Base-by-base conservation (phyloP, 1,140 invertebrate genomes). In the Euglossa dilemma region DNA sequence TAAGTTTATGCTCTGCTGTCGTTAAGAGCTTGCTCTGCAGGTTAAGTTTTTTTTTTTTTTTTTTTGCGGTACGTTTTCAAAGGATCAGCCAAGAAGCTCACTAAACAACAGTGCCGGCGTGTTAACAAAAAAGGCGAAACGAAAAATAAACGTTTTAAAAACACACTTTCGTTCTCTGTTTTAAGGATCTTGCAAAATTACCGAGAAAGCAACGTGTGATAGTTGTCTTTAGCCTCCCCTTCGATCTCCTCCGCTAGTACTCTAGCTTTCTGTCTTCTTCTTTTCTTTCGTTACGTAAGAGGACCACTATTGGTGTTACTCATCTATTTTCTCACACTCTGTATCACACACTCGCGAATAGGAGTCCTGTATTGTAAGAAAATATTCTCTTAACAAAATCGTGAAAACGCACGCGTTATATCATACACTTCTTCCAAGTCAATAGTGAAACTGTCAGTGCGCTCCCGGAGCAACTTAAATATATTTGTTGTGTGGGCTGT, bases 401-500 rank as follows among this genome's bases (percentile, higher is more conserved):
- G 23, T 23, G 16, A 56, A 76, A 45, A 67, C 56, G 18, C 50
- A 59, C 25, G 36, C 50, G 56, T 63, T 57, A 43, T 2, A 57
- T 7, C 2, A 56, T n/a, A 18, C n/a, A 12, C 47, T 56, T 36
- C 43, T 23, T 78, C 1, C n/a, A 45, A 18, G 43, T 81, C 82
- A 59, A 87, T 76, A 84, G 20, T 18, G 76, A 87, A 64, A 92
- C 92, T 92, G 91, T 90, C 89, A 88, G 36, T 59, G 73, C 84
- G 80, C 66, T 36, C 43, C 52, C 36, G 54, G 56, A 61, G 72
- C 83, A 75, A 87, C 87, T 93, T 92, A 89, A 90, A 91, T 91
- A 86, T 86, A 75, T 83, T 77, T 80, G 52, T 74, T 63, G 88
- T 84, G 90, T 85, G 80, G 83, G 59, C 52, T 23, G 87, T 50